phyloP scores from a whole-genome alignment of 2,797 vertebrate species.

The Anguilla anguilla region DNA sequence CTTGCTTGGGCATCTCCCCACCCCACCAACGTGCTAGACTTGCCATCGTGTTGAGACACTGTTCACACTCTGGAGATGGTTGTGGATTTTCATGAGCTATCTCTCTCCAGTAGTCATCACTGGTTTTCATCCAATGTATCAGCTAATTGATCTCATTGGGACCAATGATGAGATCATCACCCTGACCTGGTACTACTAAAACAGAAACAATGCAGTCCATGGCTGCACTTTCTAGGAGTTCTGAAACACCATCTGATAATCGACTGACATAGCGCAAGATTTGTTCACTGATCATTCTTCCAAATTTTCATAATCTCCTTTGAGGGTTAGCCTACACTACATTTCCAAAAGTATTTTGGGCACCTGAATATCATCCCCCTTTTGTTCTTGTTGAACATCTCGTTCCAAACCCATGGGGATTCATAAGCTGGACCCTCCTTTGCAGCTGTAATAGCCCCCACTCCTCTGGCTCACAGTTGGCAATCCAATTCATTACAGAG shows the following conservation, averaged over 20 bases:
- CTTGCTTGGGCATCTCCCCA: conserved; percentile 18
- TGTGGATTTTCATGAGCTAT: neutral
- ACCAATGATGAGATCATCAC: conserved; percentile 39
- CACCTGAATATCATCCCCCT: too few species aligned
- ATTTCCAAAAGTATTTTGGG: too few species aligned
- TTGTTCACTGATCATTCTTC: neutral
- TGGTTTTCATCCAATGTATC: conserved; percentile 16
- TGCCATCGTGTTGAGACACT: conserved; percentile 36
- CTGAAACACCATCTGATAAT: neutral
- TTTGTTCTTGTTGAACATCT: too few species aligned
- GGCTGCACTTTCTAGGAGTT: neutral
- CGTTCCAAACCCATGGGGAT: too few species aligned
- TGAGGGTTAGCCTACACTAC: neutral
- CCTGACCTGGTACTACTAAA: conserved; percentile 40
- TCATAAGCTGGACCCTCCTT: too few species aligned
- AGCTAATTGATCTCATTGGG: conserved; percentile 35
- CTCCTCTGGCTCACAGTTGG: too few species aligned
- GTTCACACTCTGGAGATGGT: conserved; percentile 1
- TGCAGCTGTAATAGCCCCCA: too few species aligned
- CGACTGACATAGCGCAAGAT: neutral
- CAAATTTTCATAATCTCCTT: neutral
- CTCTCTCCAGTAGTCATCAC: conserved; percentile 33
- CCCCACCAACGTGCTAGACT: conserved; percentile 24
- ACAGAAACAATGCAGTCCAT: neutral
- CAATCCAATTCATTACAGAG: too few species aligned